phyloP scores from a whole-genome alignment of 2,888 invertebrate genomes.

The Elmis aenea region DNA sequence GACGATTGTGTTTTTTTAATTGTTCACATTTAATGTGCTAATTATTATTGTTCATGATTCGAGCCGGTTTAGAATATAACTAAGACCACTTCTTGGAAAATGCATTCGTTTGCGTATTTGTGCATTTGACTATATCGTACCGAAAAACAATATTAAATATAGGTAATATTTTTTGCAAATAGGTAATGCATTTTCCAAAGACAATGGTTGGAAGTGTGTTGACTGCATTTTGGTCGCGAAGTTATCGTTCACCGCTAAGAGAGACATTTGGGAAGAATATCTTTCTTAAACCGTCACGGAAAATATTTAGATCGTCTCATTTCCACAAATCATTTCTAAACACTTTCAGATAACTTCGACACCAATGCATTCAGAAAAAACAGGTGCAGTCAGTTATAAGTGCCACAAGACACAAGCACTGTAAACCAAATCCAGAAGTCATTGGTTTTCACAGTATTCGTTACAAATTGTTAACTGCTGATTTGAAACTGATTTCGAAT shows the following conservation, averaged over 20 bases:
- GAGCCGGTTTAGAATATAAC: slow-evolving; percentile 32
- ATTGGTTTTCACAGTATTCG: too few species aligned
- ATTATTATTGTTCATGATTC: slow-evolving; percentile 36
- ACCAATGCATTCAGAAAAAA: slow-evolving; percentile 26
- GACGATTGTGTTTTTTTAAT: slow-evolving; percentile 30
- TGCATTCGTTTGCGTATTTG: slow-evolving; percentile 29
- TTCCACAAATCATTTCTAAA: too few species aligned
- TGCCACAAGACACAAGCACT: too few species aligned
- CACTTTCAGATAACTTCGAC: slow-evolving; percentile 34
- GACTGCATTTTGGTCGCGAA: slow-evolving; percentile 21
- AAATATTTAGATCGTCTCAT: too few species aligned
- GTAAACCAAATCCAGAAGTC: too few species aligned
- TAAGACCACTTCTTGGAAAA: slow-evolving; percentile 30
- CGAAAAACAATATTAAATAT: slow-evolving; percentile 7
- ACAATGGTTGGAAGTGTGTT: slow-evolving; percentile 24
- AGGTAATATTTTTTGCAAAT: slow-evolving; percentile 6
- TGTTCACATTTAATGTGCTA: slow-evolving; percentile 33
- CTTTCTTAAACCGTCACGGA: too few species aligned
- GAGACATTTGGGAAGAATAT: too few species aligned
- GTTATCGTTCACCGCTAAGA: too few species aligned
- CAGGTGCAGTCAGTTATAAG: too few species aligned
- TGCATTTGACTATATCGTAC: slow-evolving; percentile 23
- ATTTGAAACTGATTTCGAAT: too few species aligned
- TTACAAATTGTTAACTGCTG: too few species aligned
- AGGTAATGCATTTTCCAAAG: slow-evolving; percentile 28